Evolutionary conservation across 2,888 invertebrate genomes (phyloP), one percentile per base, ranked within the genome.

Genomic region (Sesia apiformis): DNA sequence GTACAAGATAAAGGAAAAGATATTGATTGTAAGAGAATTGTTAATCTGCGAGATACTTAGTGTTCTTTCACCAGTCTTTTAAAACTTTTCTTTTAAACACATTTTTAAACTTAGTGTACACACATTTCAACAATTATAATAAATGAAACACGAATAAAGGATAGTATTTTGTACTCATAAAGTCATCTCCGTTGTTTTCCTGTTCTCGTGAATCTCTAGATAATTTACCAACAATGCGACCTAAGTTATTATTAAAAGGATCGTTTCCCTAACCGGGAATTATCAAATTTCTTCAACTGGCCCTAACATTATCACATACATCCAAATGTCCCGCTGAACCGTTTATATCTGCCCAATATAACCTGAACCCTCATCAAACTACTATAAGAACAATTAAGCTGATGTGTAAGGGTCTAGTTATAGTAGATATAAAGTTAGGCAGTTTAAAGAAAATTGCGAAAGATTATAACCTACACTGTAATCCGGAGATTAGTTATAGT

Each of bases 301-400:
- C 84, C 84, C 84, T 86, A 84, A 79, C 65, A 87, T 87, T 87
- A 88, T 84, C 86, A 84, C 83, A 87, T 85, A 84, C 83, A 84
- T 84, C 84, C 84, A 84, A 86, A 84, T 86, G 84, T 88, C 85
- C 86, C 74, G 76, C 64, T 77, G 72, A 76, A 77, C 73, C 78
- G 74, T 74, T 76, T 73, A 72, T 65, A 58, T 52, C 62, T 62
- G 64, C 62, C 78, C 77, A 75, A 40, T 49, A 52, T 55, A 55
- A 61, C 49, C 55, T 57, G 72, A 61, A 46, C 72, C 60, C 73
- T 69, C 72, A 63, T 65, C 58, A 57, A 53, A 57, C 56, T 57
- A 56, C 39, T 53, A 41, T 57, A 46, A 54, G 52, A 49, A 54
- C 60, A 72, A 63, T 65, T 66, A 70, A 66, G 65, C 62, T 56